Evolutionary conservation across 1,140 invertebrate genomes (phyloP).

Genomic region (Proales similis): DNA sequence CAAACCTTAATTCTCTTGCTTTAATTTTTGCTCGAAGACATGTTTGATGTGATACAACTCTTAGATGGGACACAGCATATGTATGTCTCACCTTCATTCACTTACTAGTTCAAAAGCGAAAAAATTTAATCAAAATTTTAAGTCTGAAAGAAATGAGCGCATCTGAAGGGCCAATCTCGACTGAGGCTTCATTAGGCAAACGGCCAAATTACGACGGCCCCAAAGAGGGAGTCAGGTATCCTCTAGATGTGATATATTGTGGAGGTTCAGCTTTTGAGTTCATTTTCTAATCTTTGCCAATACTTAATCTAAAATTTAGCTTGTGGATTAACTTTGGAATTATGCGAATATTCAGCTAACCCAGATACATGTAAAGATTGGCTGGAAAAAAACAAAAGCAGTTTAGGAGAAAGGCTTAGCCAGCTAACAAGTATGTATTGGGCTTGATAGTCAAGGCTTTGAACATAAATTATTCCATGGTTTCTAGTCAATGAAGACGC

Average conservation of each 20-base stretch:
- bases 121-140: too few relatives aligned
- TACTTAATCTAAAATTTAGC: not conserved
- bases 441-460: not conserved
- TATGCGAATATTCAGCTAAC: slow-evolving; percentile 35
- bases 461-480: not conserved
- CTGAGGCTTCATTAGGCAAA: not conserved
- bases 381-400: slow-evolving; percentile 15
- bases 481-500: not conserved
- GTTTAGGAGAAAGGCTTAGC: slow-evolving; percentile 19
- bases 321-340: slow-evolving; percentile 20
- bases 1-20: too few relatives aligned
- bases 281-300: not conserved
- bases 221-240: slow-evolving; percentile 21
- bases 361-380: slow-evolving; percentile 23
- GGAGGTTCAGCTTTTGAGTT: slow-evolving; percentile 8
- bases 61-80: too few relatives aligned
- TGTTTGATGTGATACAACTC: too few relatives aligned
- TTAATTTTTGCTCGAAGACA: too few relatives aligned
- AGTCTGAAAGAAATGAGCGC: too few relatives aligned
- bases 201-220: slow-evolving; percentile 16
- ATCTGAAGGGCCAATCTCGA: too few relatives aligned
- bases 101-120: too few relatives aligned
- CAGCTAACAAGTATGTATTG: slow-evolving; percentile 7
- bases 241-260: slow-evolving; percentile 29
- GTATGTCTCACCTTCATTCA: too few relatives aligned